A percentile compares a stretch with the other conserved stretches of the same genome.
Evolutionary conservation across 2,888 invertebrate genomes (phyloP).

Genomic region (Troides helena): DNA sequence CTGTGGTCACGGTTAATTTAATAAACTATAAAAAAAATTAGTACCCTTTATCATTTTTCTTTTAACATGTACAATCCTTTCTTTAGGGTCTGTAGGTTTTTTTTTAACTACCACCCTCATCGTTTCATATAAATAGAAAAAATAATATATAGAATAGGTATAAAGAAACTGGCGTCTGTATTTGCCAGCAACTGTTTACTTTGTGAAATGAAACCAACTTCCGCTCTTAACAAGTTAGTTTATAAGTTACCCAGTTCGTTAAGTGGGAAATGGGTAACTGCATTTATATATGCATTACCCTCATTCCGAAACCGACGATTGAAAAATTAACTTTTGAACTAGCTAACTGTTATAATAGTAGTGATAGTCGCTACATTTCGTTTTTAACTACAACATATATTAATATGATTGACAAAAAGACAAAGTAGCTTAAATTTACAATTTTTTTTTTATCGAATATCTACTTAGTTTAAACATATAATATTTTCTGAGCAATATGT

Average conservation of each 20-base stretch:
- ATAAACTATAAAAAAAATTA: neutral
- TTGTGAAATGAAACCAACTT: constrained; percentile 4
- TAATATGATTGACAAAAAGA: no score
- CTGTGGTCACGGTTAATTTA: neutral
- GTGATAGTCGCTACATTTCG: neutral
- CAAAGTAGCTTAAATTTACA: no score
- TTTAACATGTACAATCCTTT: no score
- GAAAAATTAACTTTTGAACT: neutral
- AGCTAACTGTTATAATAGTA: neutral
- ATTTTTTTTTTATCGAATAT: no score
- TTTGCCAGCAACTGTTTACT: neutral
- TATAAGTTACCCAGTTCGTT: constrained; percentile 14
- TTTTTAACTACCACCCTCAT: no score
- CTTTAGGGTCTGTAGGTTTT: no score
- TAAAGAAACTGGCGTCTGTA: neutral
- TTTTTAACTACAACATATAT: no score
- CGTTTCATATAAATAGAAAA: no score
- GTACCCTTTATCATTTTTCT: no score
- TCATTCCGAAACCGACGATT: neutral
- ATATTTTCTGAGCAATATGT: no score
- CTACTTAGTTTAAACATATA: no score
- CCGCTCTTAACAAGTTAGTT: constrained; percentile 8
- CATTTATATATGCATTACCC: neutral
- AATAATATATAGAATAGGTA: neutral
- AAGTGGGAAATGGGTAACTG: constrained; percentile 14